Conservation (phyloP, 1,140 invertebrate genomes). For the Apocrypta bakeri region DNA sequence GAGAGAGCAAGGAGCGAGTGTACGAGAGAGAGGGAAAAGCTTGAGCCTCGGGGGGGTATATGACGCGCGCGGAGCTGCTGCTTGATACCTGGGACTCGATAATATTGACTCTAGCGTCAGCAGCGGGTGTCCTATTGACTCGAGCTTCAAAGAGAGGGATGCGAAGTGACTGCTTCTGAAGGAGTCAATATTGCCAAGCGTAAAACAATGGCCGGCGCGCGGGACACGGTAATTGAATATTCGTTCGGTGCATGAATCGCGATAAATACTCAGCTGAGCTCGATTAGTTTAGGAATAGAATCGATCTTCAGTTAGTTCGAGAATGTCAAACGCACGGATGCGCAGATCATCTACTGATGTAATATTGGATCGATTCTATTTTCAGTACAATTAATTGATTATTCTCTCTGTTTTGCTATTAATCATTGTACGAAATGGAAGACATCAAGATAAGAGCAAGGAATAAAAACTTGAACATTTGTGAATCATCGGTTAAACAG, state of each 20-base stretch:
- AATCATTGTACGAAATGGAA: not conserved
- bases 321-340: too few relatives aligned
- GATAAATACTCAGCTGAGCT: slow-evolving; percentile 23
- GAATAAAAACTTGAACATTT: not conserved
- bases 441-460: not conserved
- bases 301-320: not conserved
- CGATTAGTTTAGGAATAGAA: not conserved
- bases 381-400: too few relatives aligned
- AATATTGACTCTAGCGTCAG: slow-evolving; percentile 39
- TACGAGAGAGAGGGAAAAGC: not conserved
- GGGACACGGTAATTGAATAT: slow-evolving; percentile 20
- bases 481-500: slow-evolving; percentile 14
- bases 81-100: slow-evolving; percentile 44
- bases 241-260: slow-evolving; percentile 1
- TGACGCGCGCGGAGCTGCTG: not conserved
- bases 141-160: not conserved
- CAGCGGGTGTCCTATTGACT: slow-evolving; percentile 16
- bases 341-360: too few relatives aligned
- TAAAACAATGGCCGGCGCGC: slow-evolving; percentile 25
- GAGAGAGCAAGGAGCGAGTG: too few relatives aligned
- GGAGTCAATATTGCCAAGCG: slow-evolving; percentile 31
- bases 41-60: not conserved
- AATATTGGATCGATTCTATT: not conserved
- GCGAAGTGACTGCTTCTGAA: not conserved
- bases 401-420: too few relatives aligned